Percentiles rank a stretch among this genome's conserved stretches.
Evolutionary conservation across 1,140 invertebrate species (phyloP).

Genomic region (Himalopsyche phryganea): DNA sequence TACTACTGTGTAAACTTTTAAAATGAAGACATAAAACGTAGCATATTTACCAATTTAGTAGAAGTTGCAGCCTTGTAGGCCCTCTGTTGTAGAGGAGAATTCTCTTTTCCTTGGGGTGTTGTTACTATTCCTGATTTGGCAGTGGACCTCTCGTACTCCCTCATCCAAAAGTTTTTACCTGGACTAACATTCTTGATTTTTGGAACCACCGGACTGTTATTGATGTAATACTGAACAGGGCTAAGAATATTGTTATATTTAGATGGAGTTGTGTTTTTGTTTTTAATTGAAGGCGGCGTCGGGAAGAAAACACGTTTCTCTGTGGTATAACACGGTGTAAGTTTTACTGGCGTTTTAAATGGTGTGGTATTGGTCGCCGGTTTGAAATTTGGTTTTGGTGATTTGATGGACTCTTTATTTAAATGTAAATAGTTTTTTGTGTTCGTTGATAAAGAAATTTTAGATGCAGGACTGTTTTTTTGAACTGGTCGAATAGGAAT

Average conservation of each 20-base stretch:
- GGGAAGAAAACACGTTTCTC: slow-evolving; percentile 9
- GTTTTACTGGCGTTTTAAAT: slow-evolving; percentile 9
- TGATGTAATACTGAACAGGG: slow-evolving; percentile 43
- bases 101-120: slow-evolving; percentile 5
- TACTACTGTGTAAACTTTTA: no score
- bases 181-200: slow-evolving; percentile 31
- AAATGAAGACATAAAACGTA: no score
- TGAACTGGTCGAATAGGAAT: no score
- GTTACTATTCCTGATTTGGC: background rate
- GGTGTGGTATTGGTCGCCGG: background rate
- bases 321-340: background rate
- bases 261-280: slow-evolving; percentile 7
- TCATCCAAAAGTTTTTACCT: slow-evolving; percentile 23
- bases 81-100: slow-evolving; percentile 18
- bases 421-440: background rate
- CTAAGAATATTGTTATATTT: slow-evolving; percentile 42
- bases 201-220: slow-evolving; percentile 38
- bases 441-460: background rate
- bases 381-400: background rate
- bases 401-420: background rate
- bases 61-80: slow-evolving; percentile 25
- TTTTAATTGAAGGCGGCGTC: slow-evolving; percentile 5
- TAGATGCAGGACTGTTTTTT: background rate
- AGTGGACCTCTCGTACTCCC: slow-evolving; percentile 1
- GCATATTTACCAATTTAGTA: slow-evolving; percentile 26